Conservation (phyloP, 1,140 invertebrate genomes). For the Aethina tumida region DNA sequence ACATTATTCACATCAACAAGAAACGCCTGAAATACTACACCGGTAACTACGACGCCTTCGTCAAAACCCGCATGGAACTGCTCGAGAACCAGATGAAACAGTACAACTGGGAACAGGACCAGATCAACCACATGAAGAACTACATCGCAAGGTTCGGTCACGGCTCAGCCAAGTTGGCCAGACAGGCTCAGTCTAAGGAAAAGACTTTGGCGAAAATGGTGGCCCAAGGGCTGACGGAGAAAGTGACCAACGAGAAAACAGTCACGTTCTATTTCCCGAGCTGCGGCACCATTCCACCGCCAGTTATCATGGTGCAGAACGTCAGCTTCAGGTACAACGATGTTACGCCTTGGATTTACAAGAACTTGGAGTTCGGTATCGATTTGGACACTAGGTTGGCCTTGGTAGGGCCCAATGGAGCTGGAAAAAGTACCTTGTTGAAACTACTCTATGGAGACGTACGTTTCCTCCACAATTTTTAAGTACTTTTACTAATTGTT, state of each 20-base stretch:
- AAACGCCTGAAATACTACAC: conserved; percentile 91
- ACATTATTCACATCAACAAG: conserved; percentile 94
- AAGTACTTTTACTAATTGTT: conserved; percentile 4
- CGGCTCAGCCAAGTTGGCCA: conserved; percentile 93
- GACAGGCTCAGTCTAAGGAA: conserved; percentile 98
- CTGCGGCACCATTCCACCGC: conserved; percentile 93
- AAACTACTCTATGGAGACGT: conserved; percentile 93
- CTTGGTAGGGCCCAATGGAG: conserved; percentile 97
- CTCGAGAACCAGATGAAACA: conserved; percentile 98
- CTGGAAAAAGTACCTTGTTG: conserved; percentile 94
- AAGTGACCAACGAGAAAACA: conserved; percentile 67
- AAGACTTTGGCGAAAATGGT: conserved; percentile 99
- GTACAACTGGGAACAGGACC: conserved; percentile 99
- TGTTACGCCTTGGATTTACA: conserved; percentile 84
- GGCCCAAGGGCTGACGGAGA: conserved; percentile 88
- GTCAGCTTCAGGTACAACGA: conserved; percentile 94
- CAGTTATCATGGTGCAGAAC: conserved; percentile 98
- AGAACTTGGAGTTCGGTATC: conserved; percentile 97
- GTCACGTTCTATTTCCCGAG: conserved; percentile 94
- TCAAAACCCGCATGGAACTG: conserved; percentile 84
- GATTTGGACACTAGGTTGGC: conserved; percentile 96
- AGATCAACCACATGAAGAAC: conserved; percentile 99
- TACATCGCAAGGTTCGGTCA: conserved; percentile 99
- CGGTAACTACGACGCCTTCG: conserved; percentile 92
- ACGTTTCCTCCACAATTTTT: conserved; percentile 33